Evolutionary conservation across 2,797 vertebrate species (phyloP).

Genomic region (Periophthalmus magnuspinnatus): DNA sequence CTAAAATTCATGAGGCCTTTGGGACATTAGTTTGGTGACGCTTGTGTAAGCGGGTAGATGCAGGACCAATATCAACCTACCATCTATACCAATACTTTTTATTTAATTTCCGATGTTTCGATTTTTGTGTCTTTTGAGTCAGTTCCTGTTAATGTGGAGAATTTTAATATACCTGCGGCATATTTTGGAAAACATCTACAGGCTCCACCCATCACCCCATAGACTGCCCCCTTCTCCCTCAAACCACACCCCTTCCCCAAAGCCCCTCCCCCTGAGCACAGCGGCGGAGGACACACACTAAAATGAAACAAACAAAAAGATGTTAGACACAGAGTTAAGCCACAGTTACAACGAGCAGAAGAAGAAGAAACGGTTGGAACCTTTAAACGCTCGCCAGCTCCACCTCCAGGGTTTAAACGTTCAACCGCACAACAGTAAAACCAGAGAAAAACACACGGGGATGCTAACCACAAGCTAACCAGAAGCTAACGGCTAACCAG

Average conservation of each 20-base stretch:
- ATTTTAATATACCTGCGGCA: neutral
- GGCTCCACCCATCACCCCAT: neutral
- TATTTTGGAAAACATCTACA: neutral
- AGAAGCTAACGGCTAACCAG: constrained; percentile 32
- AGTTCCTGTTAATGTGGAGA: constrained; percentile 2
- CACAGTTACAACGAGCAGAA: constrained; percentile 66
- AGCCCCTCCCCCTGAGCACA: constrained; percentile 23
- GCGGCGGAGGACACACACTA: constrained; percentile 76
- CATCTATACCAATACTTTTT: no score
- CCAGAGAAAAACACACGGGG: constrained; percentile 48
- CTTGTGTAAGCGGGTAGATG: no score
- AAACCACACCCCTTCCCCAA: neutral
- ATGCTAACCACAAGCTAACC: constrained; percentile 41
- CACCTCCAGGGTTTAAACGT: constrained; percentile 73
- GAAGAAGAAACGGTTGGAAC: constrained; percentile 68
- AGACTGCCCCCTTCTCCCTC: neutral
- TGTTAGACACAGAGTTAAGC: constrained; percentile 78
- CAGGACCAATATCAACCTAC: no score
- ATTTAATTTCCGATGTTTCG: neutral
- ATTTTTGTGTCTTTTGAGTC: neutral
- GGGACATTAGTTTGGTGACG: no score
- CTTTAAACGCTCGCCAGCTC: constrained; percentile 68
- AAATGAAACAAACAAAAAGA: constrained; percentile 79
- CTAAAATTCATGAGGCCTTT: no score
- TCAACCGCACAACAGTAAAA: constrained; percentile 65